Conservation (phyloP, 1,140 invertebrate genomes). For the Subanguina moxae region DNA sequence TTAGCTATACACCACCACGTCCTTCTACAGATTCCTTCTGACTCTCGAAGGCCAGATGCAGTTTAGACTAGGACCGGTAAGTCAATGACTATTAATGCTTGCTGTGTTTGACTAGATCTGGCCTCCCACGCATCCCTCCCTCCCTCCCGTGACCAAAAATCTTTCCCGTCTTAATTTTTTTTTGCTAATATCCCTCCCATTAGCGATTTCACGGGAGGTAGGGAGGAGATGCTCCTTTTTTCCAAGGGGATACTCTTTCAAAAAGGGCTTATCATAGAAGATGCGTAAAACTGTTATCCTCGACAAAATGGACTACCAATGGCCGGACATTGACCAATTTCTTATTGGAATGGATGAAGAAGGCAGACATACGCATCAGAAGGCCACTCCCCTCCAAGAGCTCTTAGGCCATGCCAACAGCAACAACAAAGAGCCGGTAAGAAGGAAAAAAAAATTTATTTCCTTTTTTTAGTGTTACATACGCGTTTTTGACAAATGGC, state of each 20-base stretch:
- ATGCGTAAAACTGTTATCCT: not conserved
- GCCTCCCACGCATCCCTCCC: no score
- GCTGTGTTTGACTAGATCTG: no score
- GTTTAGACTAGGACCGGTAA: slow-evolving; percentile 14
- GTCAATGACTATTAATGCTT: no score
- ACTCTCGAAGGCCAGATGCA: slow-evolving; percentile 14
- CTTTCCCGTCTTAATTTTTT: no score
- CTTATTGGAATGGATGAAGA: not conserved
- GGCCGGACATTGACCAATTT: not conserved
- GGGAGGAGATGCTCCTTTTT: no score
- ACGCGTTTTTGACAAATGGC: not conserved
- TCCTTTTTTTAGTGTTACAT: not conserved
- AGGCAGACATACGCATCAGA: not conserved
- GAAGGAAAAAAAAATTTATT: not conserved
- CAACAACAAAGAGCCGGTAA: not conserved
- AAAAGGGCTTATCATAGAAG: not conserved
- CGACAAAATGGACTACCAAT: slow-evolving; percentile 1
- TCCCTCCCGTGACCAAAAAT: no score
- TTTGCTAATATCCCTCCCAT: no score
- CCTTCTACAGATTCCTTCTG: not conserved
- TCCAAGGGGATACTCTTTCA: no score
- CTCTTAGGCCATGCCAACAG: not conserved
- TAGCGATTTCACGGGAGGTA: no score
- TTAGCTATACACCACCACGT: slow-evolving; percentile 1
- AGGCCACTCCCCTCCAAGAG: not conserved